phyloP scores from a whole-genome alignment of 2,113 vertebrate genomes.

The Jaculus jaculus region DNA sequence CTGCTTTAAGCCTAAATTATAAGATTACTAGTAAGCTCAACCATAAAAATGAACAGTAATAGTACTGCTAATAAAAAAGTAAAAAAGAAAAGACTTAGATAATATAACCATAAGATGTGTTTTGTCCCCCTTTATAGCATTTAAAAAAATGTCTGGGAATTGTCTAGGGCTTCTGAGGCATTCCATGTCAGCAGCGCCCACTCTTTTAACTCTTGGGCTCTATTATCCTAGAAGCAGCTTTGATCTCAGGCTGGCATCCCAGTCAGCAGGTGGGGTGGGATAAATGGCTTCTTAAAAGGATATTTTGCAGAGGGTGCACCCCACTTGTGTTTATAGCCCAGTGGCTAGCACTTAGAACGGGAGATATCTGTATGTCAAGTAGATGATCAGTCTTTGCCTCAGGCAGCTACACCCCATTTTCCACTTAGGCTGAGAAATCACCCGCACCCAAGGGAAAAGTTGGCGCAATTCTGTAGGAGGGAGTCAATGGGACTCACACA shows the following conservation, averaged over 20 bases:
- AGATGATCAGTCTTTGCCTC: not conserved
- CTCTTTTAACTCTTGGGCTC: not conserved
- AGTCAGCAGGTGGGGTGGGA: not conserved
- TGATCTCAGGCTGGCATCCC: not conserved
- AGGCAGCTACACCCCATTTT: not conserved
- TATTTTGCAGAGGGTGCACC: not conserved
- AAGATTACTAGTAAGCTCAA: not conserved
- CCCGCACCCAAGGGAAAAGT: not conserved
- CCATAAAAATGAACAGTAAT: not conserved
- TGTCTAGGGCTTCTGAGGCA: not conserved
- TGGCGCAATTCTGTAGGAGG: not conserved
- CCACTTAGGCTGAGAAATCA: not conserved
- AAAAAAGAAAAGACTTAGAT: no score
- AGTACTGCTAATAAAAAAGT: not conserved
- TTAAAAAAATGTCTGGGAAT: not conserved
- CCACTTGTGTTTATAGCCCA: slow-evolving; percentile 3
- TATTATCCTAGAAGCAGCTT: not conserved
- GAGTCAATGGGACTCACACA: not conserved
- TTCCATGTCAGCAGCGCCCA: not conserved
- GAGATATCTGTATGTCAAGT: not conserved
- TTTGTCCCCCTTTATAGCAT: no score
- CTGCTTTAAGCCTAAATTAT: not conserved
- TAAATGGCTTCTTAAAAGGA: not conserved
- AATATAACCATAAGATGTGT: no score
- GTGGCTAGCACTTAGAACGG: not conserved